Evolutionary conservation across 2,113 vertebrate genomes (phyloP), one percentile per base, ranked within the genome.

Genomic region (Callopanchax toddi): DNA sequence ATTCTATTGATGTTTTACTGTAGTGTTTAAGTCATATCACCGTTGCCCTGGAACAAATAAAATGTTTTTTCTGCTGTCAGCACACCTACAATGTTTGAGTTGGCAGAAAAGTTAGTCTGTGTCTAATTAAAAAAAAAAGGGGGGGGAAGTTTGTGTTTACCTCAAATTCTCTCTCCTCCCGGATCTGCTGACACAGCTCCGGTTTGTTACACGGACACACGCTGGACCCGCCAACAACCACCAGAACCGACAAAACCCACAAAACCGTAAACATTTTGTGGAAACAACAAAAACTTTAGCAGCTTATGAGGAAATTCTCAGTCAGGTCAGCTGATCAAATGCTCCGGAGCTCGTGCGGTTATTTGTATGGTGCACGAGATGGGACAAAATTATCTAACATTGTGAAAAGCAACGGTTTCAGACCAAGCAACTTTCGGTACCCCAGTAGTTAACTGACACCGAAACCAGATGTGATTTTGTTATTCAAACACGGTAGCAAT

Each of bases 141-240:
- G n/a, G n/a, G n/a, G n/a, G n/a, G 17, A 34, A 10, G 25, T n/a
- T 29, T 17, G 26, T n/a, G 8, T 44, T 29, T 67, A 74, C 71
- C 88, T 93, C 92, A 13, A 87, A 91, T 58, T 84, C 84, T 67
- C 76, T 86, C 50, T 89, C 53, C 0, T 55, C 58, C 0, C 73
- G 84, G 26, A 93, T 77, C 37, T 69, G 90, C 3, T 67, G 63
- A 55, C 92, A 93, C 10, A 92, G 84, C 36, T 91, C 76, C 37
- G 81, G 62, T 11, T 55, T 74, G 44, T 80, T 76, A 62, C 92
- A 93, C 10, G 92, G 92, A 75, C 92, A 93, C 4, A 25, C 26
- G 5, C 12, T 18, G 4, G 82, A 56, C 6, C 56, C 11, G 26
- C 60, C 65, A 0, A 62, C 66, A 1, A 34, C 6, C 0, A 66